A percentile compares a stretch with the other conserved stretches of the same genome.
Conservation (phyloP, 2,888 invertebrate species). For the Meloe dianella region DNA sequence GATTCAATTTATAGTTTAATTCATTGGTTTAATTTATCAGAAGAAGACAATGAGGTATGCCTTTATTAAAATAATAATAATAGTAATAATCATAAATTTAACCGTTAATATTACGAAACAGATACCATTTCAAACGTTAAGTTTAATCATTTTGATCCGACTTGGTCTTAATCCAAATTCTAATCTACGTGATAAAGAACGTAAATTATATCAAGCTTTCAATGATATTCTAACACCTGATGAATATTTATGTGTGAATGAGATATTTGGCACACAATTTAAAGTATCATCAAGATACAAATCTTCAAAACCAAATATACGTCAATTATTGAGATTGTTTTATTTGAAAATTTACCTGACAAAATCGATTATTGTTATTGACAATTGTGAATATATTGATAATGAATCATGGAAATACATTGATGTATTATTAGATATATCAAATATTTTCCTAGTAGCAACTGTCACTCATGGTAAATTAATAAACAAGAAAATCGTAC, state of each 20-base stretch:
- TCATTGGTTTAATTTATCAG: too few relatives aligned
- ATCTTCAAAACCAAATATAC: slow-evolving; percentile 28
- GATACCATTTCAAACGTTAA: too few relatives aligned
- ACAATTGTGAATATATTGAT: slow-evolving; percentile 67
- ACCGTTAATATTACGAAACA: too few relatives aligned
- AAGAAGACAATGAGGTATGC: slow-evolving; percentile 46
- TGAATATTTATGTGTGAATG: too few relatives aligned
- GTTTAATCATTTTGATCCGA: too few relatives aligned
- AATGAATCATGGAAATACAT: slow-evolving; percentile 64
- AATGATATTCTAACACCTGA: too few relatives aligned
- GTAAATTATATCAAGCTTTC: too few relatives aligned
- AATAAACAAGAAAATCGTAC: slow-evolving; percentile 7
- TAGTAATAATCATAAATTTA: too few relatives aligned
- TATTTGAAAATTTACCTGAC: neutral
- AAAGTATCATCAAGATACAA: slow-evolving; percentile 38
- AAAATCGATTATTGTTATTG: slow-evolving; percentile 62
- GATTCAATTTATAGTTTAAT: too few relatives aligned
- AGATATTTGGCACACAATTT: neutral
- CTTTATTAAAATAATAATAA: too few relatives aligned
- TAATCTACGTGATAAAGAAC: too few relatives aligned
- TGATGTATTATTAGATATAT: slow-evolving; percentile 52
- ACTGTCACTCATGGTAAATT: slow-evolving; percentile 42
- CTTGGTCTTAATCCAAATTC: too few relatives aligned
- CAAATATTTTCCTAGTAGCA: slow-evolving; percentile 54
- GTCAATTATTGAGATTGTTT: slow-evolving; percentile 24